Evolutionary conservation across 2,797 vertebrate species (phyloP), one percentile per base, ranked within the genome.

Genomic region (Pyrocephalus nanus): DNA sequence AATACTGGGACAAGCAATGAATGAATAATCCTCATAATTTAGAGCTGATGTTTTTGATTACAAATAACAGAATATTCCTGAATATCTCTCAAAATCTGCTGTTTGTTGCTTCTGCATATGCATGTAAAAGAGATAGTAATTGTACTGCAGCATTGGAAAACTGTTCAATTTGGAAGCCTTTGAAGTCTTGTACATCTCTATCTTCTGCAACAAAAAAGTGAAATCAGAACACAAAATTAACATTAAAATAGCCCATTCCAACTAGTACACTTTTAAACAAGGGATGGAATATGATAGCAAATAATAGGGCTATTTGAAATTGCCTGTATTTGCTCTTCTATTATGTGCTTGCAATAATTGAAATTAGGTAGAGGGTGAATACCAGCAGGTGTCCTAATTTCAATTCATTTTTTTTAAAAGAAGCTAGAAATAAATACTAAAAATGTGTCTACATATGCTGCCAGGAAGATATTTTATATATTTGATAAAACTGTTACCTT

Each of bases 281-380:
- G 79, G 36, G 17, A 72, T 42, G 25, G 50, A 78, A 70, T 60
- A 86, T 43, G 47, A 72, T 54, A 48, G 48, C 18, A 83, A 92
- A 76, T 62, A 23, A 20, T 57, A 50, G 20, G 66, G 69, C 47
- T 72, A n/a, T 86, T 74, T 90, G 55, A 93, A 95, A 93, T 34
- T 90, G 48, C 62, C 40, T 62, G 5, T 86, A 76, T 86, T 94
- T 92, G 75, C 40, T 90, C 67, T 94, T 90, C 76, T 88, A 53
- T 93, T 88, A 19, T 79, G 34, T 40, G 11, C 21, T 84, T 55
- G 32, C 34, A 80, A 45, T 88, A 95, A 94, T 15, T 89, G 67
- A 94, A 94, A 95, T 93, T 85, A 94, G 58, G 57, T 80, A 48
- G 66, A 76, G 5, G 48, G 13, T 64, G 58, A 95, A 90, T 90